Evolutionary conservation across 2,797 vertebrate genomes (phyloP).

Genomic region (Crenuchus spilurus): DNA sequence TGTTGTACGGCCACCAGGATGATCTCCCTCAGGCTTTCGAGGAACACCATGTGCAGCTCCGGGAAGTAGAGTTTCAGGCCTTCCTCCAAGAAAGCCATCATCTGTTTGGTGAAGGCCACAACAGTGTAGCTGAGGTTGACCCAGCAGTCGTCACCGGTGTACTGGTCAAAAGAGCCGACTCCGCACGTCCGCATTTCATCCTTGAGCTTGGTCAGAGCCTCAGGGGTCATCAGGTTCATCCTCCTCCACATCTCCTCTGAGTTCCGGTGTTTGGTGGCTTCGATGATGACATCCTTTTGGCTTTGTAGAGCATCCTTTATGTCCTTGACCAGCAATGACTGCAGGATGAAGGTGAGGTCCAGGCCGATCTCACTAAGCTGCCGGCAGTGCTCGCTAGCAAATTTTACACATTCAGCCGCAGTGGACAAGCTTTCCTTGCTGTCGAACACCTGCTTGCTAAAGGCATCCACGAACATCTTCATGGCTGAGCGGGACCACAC

Average conservation of each 20-base stretch:
- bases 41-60: slow-evolving; percentile 95
- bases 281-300: slow-evolving; percentile 97
- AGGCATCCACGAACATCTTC: slow-evolving; percentile 94
- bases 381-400: slow-evolving; percentile 95
- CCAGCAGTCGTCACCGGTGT: slow-evolving; percentile 97
- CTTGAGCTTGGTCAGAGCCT: slow-evolving; percentile 90
- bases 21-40: slow-evolving; percentile 95
- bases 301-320: slow-evolving; percentile 89
- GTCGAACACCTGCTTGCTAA: slow-evolving; percentile 97
- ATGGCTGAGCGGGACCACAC: slow-evolving; percentile 93
- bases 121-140: slow-evolving; percentile 97
- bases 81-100: slow-evolving; percentile 96
- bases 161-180: slow-evolving; percentile 87
- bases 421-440: slow-evolving; percentile 97
- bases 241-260: slow-evolving; percentile 98
- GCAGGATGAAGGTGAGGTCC: slow-evolving; percentile 95
- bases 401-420: slow-evolving; percentile 93
- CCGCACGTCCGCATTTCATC: slow-evolving; percentile 94
- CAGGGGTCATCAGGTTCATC: slow-evolving; percentile 98
- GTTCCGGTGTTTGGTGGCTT: slow-evolving; percentile 97
- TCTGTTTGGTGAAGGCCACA: slow-evolving; percentile 98
- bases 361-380: slow-evolving; percentile 94
- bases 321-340: slow-evolving; percentile 92
- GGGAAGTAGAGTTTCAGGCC: slow-evolving; percentile 95
- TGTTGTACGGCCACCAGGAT: slow-evolving; percentile 96